Conservation (phyloP, 2,888 invertebrate genomes). For the Chelonus formosanus region DNA sequence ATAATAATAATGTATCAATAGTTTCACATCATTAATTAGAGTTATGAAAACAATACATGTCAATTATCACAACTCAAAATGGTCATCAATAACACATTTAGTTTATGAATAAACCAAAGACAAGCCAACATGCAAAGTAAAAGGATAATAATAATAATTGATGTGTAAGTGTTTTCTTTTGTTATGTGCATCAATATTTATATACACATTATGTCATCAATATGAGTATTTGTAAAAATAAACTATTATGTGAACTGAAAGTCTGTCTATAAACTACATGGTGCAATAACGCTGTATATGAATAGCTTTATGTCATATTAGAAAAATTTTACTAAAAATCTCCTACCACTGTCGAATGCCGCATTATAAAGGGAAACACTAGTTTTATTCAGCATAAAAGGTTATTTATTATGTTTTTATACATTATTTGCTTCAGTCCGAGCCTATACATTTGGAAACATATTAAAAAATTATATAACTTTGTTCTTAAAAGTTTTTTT, state of each 20-base stretch:
- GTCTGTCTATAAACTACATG: conserved; percentile 38
- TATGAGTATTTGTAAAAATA: conserved; percentile 43
- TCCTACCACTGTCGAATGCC: conserved; percentile 50
- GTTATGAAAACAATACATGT: conserved; percentile 32
- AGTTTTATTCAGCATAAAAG: conserved; percentile 36
- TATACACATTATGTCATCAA: conserved; percentile 20
- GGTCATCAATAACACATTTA: conserved; percentile 1
- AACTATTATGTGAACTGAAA: conserved; percentile 41
- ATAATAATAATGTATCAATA: no score
- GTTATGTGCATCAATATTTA: conserved; percentile 38
- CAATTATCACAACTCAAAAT: conserved; percentile 29
- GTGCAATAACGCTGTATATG: conserved; percentile 42
- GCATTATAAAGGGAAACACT: conserved; percentile 41
- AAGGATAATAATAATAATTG: conserved; percentile 41
- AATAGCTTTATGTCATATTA: conserved; percentile 18
- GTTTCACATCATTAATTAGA: neutral
- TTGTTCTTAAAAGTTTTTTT: neutral
- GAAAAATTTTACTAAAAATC: conserved; percentile 35
- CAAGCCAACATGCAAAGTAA: conserved; percentile 60
- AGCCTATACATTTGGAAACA: neutral
- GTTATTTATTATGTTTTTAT: conserved; percentile 12
- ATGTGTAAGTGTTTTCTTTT: conserved; percentile 43
- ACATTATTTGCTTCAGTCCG: neutral
- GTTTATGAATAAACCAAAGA: conserved; percentile 39
- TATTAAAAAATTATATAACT: neutral